phyloP scores from a whole-genome alignment of 1,140 invertebrate genomes.

The Ylistrum balloti region DNA sequence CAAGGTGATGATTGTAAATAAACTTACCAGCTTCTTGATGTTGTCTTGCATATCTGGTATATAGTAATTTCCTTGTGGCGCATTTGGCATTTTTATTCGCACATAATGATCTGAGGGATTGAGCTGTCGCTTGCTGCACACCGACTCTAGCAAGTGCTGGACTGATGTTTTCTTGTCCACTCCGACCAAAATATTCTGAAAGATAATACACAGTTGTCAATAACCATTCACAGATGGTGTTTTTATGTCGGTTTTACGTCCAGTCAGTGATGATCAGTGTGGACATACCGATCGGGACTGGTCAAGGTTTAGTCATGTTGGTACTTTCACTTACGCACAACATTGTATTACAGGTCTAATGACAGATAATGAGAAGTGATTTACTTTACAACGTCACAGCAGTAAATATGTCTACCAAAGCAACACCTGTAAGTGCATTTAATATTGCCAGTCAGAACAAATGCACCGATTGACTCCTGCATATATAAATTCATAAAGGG shows the following conservation, averaged over 20 bases:
- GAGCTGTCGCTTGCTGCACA: slow-evolving; percentile 94
- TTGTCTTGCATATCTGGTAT: slow-evolving; percentile 96
- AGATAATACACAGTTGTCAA: slow-evolving; percentile 67
- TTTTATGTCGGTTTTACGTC: slow-evolving; percentile 1
- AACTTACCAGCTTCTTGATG: slow-evolving; percentile 97
- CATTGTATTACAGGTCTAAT: background rate
- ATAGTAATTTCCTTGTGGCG: slow-evolving; percentile 73
- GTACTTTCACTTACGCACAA: background rate
- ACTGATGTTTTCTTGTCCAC: slow-evolving; percentile 96
- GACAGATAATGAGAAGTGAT: background rate
- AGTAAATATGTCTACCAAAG: background rate
- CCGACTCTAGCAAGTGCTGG: slow-evolving; percentile 95
- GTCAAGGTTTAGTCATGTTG: background rate
- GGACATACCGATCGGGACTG: background rate
- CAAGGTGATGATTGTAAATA: background rate
- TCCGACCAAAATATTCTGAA: slow-evolving; percentile 84
- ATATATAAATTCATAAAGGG: background rate
- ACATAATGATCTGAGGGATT: slow-evolving; percentile 98
- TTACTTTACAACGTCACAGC: background rate
- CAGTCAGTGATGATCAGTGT: background rate
- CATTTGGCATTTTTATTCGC: slow-evolving; percentile 91
- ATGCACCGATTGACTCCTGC: background rate
- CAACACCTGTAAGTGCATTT: background rate
- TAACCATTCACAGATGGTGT: slow-evolving; percentile 13
- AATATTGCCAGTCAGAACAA: background rate